phyloP scores from a whole-genome alignment of 2,888 invertebrate genomes.

The Drosophila fungiperda region DNA sequence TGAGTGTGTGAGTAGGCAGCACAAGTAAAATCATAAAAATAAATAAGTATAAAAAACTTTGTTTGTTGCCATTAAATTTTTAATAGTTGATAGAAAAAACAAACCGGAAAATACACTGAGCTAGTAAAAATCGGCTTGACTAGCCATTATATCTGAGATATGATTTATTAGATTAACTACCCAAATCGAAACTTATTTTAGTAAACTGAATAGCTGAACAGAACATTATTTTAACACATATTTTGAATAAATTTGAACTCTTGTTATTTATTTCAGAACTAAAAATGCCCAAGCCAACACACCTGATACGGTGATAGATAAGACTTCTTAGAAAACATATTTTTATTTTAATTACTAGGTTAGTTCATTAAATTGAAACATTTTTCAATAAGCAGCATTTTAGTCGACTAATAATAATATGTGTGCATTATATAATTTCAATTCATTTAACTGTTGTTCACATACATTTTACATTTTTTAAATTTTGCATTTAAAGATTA shows the following conservation, averaged over 20 bases:
- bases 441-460: not conserved
- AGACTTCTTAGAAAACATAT: too few species aligned
- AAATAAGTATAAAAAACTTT: not conserved
- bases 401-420: not conserved
- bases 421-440: not conserved
- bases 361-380: too few species aligned
- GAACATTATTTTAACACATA: not conserved
- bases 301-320: too few species aligned
- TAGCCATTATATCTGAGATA: not conserved
- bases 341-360: too few species aligned
- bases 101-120: not conserved
- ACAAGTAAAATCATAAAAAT: not conserved
- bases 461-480: not conserved
- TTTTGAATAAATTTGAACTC: not conserved
- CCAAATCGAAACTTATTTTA: not conserved
- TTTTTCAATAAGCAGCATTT: too few species aligned
- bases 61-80: constrained; percentile 14
- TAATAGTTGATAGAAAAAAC: not conserved
- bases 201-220: not conserved
- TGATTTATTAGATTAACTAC: not conserved
- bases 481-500: not conserved
- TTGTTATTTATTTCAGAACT: not conserved
- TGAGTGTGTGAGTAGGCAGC: not conserved
- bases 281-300: not conserved
- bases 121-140: not conserved